Evolutionary conservation across 1,140 invertebrate genomes (phyloP).

Genomic region (Calliphora vicina): DNA sequence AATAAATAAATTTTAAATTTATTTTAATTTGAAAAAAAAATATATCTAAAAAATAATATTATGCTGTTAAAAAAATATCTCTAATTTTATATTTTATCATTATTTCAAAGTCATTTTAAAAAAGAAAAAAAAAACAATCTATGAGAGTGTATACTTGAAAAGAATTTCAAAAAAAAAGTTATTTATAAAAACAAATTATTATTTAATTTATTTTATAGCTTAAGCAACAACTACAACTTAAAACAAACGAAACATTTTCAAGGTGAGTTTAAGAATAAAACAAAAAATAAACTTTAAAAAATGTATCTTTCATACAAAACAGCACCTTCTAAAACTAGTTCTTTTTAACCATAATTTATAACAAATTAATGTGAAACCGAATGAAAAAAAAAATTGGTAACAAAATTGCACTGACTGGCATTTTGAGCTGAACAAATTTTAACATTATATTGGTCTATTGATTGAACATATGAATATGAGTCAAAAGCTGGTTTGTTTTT

Average conservation of each 20-base stretch:
- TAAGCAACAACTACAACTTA: neutral
- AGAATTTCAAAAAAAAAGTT: neutral
- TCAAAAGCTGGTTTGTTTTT: neutral
- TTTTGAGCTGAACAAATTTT: too few relatives aligned
- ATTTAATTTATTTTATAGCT: neutral
- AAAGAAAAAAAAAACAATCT: neutral
- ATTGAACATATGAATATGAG: neutral
- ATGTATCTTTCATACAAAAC: too few relatives aligned
- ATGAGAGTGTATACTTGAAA: neutral
- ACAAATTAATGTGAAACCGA: neutral
- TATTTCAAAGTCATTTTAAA: neutral
- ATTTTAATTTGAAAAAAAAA: neutral
- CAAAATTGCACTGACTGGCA: too few relatives aligned
- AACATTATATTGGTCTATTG: neutral
- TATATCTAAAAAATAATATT: neutral
- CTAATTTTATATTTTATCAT: neutral
- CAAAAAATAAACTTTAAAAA: neutral
- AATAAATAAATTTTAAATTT: neutral
- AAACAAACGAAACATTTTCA: slow-evolving; percentile 12
- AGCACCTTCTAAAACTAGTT: slow-evolving; percentile 24
- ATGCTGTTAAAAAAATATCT: neutral
- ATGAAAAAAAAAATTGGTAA: neutral
- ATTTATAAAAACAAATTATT: neutral
- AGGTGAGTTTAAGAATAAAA: slow-evolving; percentile 8
- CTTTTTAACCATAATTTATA: neutral